Percentiles rank a stretch among this genome's conserved stretches.
These are phyloP conservation scores for Cantharis lateralis DNA, from an alignment of 2,888 invertebrate species.

Conservation along the genomic window DNA sequence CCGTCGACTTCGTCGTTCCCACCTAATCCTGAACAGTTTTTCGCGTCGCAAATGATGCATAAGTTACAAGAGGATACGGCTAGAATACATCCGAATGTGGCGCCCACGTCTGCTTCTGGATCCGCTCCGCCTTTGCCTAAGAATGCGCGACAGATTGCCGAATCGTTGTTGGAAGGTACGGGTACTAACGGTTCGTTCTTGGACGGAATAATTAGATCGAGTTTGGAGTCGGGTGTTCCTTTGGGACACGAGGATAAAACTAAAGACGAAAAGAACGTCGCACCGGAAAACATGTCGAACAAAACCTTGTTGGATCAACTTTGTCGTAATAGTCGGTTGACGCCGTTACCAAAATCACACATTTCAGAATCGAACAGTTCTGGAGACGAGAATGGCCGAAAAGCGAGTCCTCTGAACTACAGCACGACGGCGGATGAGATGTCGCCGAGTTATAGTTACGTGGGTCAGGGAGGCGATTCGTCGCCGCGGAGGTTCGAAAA, in stretches of 20 bases:
- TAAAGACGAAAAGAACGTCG: constrained; percentile 58
- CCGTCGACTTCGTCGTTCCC: constrained; percentile 55
- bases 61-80: constrained; percentile 74
- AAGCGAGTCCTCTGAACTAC: constrained; percentile 51
- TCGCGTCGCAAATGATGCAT: constrained; percentile 81
- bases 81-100: constrained; percentile 49
- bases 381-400: constrained; percentile 58
- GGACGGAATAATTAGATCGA: constrained; percentile 83
- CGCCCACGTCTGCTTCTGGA: constrained; percentile 36
- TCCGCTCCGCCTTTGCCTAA: constrained; percentile 51
- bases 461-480: constrained; percentile 12
- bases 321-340: constrained; percentile 64
- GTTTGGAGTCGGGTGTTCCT: constrained; percentile 71
- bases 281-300: constrained; percentile 62
- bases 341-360: constrained; percentile 57
- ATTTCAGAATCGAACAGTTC: constrained; percentile 49
- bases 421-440: constrained; percentile 39
- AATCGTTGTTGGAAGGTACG: constrained; percentile 67
- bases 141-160: constrained; percentile 64
- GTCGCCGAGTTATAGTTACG: constrained; percentile 13
- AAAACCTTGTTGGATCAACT: constrained; percentile 70
- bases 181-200: constrained; percentile 77
- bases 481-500: constrained; percentile 33
- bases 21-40: constrained; percentile 65
- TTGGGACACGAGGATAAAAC: constrained; percentile 56